Evolutionary conservation across 1,140 invertebrate species (phyloP), one percentile per base, ranked within the genome.

Genomic region (Drosophila tsacasi): DNA sequence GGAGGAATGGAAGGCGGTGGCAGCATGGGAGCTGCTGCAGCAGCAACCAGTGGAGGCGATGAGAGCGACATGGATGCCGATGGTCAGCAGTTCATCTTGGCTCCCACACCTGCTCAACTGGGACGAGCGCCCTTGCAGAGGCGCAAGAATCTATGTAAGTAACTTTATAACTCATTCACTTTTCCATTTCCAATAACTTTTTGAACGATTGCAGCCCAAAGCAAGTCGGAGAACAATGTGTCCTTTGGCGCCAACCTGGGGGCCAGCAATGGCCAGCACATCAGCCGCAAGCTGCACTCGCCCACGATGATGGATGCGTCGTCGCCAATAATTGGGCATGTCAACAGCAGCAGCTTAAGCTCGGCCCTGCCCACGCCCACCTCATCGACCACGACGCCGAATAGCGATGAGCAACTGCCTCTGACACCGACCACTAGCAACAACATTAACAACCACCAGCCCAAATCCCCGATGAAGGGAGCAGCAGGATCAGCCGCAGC

Each of bases 71-170:
- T 94, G 74, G 91, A 93, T 63, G 93, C 93, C 12, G 94, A 91
- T 79, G 94, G 93, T 40, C 94, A 94, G 80, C 93, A 94, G 59
- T 98, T 98, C 93, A 96, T 98, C 69, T 93, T 99, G 50, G 97
- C 97, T 17, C 98, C 98, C 2, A 99, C 98, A 4, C 98, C 98
- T 5, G 98, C 98, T 9, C 98, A 98, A 93, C 94, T 98, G 69
- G 97, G 98, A 50, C 95, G 96, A 82, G 97, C 97, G 23, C 97
- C 97, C 10, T 93, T 98, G 42, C 97, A 98, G 93, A 95, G 97
- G 39, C 85, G 91, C 47, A 92, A 92, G 72, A 92, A 91, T 84
- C 49, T 85, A 75, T 91, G 91, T 92, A 63, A 81, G 83, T 90
- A 62, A 0, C 12, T 10, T 21, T 5, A 1, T 32, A 2, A 32